Evolutionary conservation across 2,888 invertebrate genomes (phyloP), one percentile per base, ranked within the genome.

Genomic region (Germaria angustata): DNA sequence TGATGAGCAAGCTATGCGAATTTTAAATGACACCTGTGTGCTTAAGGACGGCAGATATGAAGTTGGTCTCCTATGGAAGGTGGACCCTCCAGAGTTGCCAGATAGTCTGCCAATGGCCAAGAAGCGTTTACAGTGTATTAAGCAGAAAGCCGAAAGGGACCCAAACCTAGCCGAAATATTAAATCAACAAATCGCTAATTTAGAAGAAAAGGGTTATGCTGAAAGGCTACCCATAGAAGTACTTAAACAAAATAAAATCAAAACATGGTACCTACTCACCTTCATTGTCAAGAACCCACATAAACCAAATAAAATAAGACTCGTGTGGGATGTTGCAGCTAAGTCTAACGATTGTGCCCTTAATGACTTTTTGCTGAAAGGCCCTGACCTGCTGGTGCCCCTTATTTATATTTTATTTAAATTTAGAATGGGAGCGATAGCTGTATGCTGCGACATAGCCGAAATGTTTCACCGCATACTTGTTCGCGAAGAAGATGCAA

Each of bases 401-500:
- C 59, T 78, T 13, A 39, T 75, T 0, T 11, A 63, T 4, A 68
- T 79, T 32, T n/a, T 81, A n/a, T 39, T 79, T 2, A 76, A 66
- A 28, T 69, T 84, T 49, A 20, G 80, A 36, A 55, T 84, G 4
- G 69, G 69, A 0, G 41, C 36, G 0, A 36, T 68, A 3, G 81
- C 76, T 0, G 34, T 80, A 4, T 72, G 69, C 32, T 65, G 80
- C 2, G 72, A 76, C 22, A 83, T 83, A 4, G 68, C 53, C 0
- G 75, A 80, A 65, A 84, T 80, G 84, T 84, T 84, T 51, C 78
- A 84, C 11, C 32, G 71, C 9, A 81, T 79, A 7, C 49, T 39
- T 2, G 79, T 84, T 6, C 6, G 69, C 0, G 20, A 76, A 13
- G 39, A 53, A 9, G 76, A 83, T 39, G 32, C 69, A 6, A 11